phyloP scores from a whole-genome alignment of 2,797 vertebrate species.

The Sebastes kiyomatsui region DNA sequence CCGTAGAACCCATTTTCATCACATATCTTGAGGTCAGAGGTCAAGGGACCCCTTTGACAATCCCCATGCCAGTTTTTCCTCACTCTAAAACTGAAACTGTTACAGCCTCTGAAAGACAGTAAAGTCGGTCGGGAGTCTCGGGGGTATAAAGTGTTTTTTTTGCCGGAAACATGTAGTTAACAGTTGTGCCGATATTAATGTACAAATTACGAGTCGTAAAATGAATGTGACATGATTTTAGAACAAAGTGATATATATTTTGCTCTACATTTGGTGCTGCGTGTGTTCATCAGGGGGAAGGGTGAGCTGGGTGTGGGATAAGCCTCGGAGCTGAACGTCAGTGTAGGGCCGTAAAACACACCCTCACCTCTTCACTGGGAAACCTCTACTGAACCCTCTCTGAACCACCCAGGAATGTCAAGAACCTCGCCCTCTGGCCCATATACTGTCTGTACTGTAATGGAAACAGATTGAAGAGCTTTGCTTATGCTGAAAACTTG shows the following conservation, averaged over 20 bases:
- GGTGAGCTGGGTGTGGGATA: background rate
- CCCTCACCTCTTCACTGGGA: slow-evolving; percentile 47
- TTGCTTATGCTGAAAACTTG: background rate
- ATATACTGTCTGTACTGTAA: slow-evolving; percentile 3
- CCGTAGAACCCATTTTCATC: too few species aligned
- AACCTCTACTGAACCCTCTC: slow-evolving; percentile 55
- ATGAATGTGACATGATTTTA: background rate
- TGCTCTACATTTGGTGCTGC: background rate
- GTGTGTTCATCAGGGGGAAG: background rate
- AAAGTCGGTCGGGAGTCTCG: background rate
- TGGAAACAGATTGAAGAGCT: too few species aligned
- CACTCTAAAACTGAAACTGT: too few species aligned
- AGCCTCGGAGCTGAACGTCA: slow-evolving; percentile 33
- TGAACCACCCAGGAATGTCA: slow-evolving; percentile 65
- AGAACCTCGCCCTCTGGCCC: slow-evolving; percentile 45
- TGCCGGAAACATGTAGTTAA: too few species aligned
- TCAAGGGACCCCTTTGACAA: too few species aligned
- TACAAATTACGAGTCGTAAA: background rate
- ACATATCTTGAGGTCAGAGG: too few species aligned
- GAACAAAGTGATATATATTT: background rate
- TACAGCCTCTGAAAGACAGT: too few species aligned
- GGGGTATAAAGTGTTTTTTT: background rate
- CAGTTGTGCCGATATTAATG: background rate
- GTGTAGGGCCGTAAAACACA: slow-evolving; percentile 56
- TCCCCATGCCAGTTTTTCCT: too few species aligned